These are phyloP conservation scores for Armadillidium nasatum DNA, from an alignment of 1,140 invertebrate genomes.

Conservation along the genomic window DNA sequence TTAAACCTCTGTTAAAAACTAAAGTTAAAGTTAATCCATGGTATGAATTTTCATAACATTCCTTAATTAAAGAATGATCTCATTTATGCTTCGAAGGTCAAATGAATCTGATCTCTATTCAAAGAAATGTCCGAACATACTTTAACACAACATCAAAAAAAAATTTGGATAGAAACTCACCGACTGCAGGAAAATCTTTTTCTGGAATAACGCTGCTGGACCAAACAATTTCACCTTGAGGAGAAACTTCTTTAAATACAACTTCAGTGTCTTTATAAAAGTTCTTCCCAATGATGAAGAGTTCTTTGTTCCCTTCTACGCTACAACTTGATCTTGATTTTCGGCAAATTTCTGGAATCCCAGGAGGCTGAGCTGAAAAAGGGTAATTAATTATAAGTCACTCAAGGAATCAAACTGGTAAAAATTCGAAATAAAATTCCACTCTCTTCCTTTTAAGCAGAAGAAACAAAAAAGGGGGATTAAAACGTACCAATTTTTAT, in stretches of 20 bases:
- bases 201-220: slow-evolving; percentile 71
- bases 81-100: no score
- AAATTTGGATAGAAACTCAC: slow-evolving; percentile 49
- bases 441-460: not conserved
- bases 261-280: slow-evolving; percentile 90
- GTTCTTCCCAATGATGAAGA: slow-evolving; percentile 94
- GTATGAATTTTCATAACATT: no score
- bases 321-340: slow-evolving; percentile 77
- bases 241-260: slow-evolving; percentile 68
- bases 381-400: not conserved
- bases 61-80: no score
- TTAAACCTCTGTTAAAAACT: no score
- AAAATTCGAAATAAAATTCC: not conserved
- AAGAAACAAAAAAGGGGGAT: not conserved
- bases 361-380: slow-evolving; percentile 81
- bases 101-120: no score
- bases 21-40: no score
- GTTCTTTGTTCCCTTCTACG: slow-evolving; percentile 74
- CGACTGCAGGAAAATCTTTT: slow-evolving; percentile 76
- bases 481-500: not conserved
- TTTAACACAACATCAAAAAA: not conserved
- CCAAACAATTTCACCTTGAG: slow-evolving; percentile 60
- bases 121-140: no score
- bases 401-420: not conserved
- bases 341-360: slow-evolving; percentile 90